Evolutionary conservation across 2,888 invertebrate species (phyloP).

Genomic region (Callyntrura guangdongensis): DNA sequence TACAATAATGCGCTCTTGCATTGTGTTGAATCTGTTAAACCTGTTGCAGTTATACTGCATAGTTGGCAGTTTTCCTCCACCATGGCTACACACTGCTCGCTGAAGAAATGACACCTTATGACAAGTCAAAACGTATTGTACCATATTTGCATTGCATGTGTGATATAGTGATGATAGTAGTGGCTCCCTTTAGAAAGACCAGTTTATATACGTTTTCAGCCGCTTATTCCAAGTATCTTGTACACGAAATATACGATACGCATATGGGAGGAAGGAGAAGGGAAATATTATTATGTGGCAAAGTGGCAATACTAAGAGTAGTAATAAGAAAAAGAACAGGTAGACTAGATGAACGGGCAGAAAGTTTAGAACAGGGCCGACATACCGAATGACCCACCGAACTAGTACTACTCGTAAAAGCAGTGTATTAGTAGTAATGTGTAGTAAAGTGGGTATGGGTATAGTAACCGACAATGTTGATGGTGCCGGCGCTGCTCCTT

Average conservation of each 20-base stretch:
- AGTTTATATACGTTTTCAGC: slow-evolving; percentile 36
- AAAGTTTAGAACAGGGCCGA: slow-evolving; percentile 45
- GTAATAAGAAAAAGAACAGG: slow-evolving; percentile 38
- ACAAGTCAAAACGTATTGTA: slow-evolving; percentile 38
- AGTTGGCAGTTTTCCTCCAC: not conserved
- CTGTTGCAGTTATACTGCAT: not conserved
- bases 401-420: slow-evolving; percentile 53
- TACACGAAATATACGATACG: not conserved
- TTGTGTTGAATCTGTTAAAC: not conserved
- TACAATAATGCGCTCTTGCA: not conserved
- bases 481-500: not conserved
- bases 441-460: no score
- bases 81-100: not conserved
- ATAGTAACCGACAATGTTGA: no score
- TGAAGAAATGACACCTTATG: not conserved
- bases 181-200: slow-evolving; percentile 47
- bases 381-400: slow-evolving; percentile 63
- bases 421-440: not conserved
- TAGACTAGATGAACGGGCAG: slow-evolving; percentile 51
- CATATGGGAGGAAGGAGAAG: not conserved
- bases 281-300: not conserved
- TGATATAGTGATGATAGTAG: not conserved
- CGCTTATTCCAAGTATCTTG: not conserved
- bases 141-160: no score
- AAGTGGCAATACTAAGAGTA: not conserved